These are phyloP conservation scores for Marronus borbonicus DNA, from an alignment of 2,888 invertebrate genomes.

Conservation along the genomic window DNA sequence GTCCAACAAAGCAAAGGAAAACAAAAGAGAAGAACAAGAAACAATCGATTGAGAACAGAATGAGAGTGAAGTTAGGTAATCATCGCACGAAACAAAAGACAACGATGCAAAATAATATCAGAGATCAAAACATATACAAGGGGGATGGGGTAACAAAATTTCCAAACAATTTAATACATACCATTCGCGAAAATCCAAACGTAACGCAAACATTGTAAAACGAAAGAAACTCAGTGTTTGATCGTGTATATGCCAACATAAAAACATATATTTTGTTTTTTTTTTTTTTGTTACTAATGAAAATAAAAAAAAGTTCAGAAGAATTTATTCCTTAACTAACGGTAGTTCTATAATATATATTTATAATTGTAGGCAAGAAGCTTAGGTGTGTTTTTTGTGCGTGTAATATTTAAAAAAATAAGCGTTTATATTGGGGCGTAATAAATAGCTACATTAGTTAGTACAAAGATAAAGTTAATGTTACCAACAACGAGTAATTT, in stretches of 20 bases:
- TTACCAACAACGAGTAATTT: too few relatives aligned
- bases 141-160: not conserved
- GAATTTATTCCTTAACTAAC: not conserved
- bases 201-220: constrained; percentile 71
- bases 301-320: not conserved
- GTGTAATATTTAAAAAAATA: too few relatives aligned
- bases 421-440: too few relatives aligned
- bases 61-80: too few relatives aligned
- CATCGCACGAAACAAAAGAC: not conserved
- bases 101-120: not conserved
- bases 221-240: constrained; percentile 70
- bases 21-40: constrained; percentile 38
- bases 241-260: constrained; percentile 62
- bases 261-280: constrained; percentile 20
- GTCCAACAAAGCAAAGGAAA: constrained; percentile 7
- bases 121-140: constrained; percentile 2
- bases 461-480: too few relatives aligned
- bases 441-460: too few relatives aligned
- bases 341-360: not conserved
- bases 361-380: not conserved
- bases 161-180: constrained; percentile 65
- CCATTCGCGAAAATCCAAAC: constrained; percentile 70
- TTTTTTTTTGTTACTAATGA: constrained; percentile 10
- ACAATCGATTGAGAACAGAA: not conserved
- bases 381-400: not conserved